Conservation (phyloP, 2,888 invertebrate species). For the Taenaris catops region DNA sequence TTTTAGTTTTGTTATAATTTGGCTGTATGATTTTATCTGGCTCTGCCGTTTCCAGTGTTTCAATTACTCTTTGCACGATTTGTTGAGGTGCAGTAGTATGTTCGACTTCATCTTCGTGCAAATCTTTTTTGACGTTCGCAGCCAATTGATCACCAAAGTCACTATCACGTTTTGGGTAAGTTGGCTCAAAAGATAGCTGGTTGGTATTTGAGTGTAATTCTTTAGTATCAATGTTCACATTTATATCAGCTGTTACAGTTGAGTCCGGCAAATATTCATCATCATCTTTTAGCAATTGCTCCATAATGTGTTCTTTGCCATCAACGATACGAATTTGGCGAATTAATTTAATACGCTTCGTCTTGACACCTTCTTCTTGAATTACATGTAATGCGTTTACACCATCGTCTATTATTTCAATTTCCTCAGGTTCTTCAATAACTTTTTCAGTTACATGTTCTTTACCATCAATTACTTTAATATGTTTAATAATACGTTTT, state of each 20-base stretch:
- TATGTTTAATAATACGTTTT: constrained; percentile 86
- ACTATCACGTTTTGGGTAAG: too few species aligned
- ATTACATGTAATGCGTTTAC: constrained; percentile 30
- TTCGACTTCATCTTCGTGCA: too few species aligned
- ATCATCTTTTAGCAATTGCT: constrained; percentile 89
- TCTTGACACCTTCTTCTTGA: constrained; percentile 43
- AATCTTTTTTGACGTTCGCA: too few species aligned
- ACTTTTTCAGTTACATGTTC: constrained; percentile 91
- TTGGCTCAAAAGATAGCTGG: not conserved
- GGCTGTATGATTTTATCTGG: too few species aligned
- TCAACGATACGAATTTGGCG: constrained; percentile 86
- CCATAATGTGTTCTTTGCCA: constrained; percentile 88
- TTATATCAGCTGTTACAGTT: constrained; percentile 2
- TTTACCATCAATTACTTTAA: constrained; percentile 89
- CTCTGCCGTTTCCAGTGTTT: too few species aligned
- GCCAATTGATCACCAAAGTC: too few species aligned
- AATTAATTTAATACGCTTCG: constrained; percentile 79
- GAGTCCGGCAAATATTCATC: constrained; percentile 44
- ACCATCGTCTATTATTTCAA: constrained; percentile 84
- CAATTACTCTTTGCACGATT: too few species aligned
- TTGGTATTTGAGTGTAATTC: not conserved
- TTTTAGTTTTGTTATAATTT: too few species aligned
- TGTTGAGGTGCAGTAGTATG: too few species aligned
- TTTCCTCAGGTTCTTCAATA: constrained; percentile 90
- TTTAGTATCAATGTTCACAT: too few species aligned